Base-by-base conservation (phyloP, 2,113 vertebrate species). In the Noctilio leporinus region DNA sequence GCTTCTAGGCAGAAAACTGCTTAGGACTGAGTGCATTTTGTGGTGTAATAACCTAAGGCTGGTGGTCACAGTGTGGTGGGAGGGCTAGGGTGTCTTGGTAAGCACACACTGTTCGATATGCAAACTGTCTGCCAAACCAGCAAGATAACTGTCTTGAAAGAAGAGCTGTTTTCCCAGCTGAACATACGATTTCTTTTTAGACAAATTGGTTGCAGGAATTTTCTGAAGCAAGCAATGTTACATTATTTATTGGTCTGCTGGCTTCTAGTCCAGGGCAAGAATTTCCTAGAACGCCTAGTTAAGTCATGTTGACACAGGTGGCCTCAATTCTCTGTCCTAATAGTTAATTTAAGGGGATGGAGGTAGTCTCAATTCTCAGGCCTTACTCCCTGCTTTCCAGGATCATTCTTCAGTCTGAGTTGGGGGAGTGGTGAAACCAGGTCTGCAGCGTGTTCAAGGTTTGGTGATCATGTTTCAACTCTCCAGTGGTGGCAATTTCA, bases 181-280 rank as follows among this genome's bases (percentile, higher is more conserved):
- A 88, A 16, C 24, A 84, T 87, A 91, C 30, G 57, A 19, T 57
- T 93, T 80, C 85, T 76, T 49, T 51, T 35, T 38, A 40, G 81
- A 95, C 24, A 84, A 75, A 93, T 85, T 70, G 38, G 35, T 80
- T 96, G 51, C 15, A 85, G 62, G 1, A 64, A 70, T 85, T 95
- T 93, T 95, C 30, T 70, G 33, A 96, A 78, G 57, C 22, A 91
- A 90, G 72, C 17, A 43, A n/a, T 49, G n/a, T 78, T 88, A 38
- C 4, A 45, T 65, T 93, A 85, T 76, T 81, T 95, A 91, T 84
- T 51, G 57, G 67, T 64, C 72, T 81, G 28, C 22, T 28, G 7
- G n/a, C 40, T 86, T 93, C 1, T 81, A 70, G 64, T 93, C 24
- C 26, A 70, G 51, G 45, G 4, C 15, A 49, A 43, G 6, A 55